Evolutionary conservation across 2,888 invertebrate species (phyloP).

Genomic region (Chesias legatella): DNA sequence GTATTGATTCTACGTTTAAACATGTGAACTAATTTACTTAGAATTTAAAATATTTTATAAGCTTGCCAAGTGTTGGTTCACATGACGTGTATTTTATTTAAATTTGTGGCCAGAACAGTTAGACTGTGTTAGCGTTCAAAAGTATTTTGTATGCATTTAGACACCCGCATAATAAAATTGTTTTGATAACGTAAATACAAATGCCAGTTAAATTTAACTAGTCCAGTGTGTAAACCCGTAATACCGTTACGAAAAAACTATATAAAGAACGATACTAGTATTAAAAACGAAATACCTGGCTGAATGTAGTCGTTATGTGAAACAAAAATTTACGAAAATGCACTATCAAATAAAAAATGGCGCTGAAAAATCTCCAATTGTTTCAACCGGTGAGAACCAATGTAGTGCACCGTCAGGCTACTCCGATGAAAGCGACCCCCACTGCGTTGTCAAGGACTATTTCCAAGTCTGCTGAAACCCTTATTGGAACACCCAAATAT

Average conservation of each 20-base stretch:
- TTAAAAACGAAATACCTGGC: neutral
- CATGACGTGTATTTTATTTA: conserved; percentile 11
- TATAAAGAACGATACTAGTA: conserved; percentile 1
- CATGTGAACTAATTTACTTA: conserved; percentile 1
- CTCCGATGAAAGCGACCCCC: conserved; percentile 67
- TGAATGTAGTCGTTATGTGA: conserved; percentile 11
- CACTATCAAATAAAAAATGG: conserved; percentile 45
- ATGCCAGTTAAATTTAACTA: neutral
- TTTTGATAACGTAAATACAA: conserved; percentile 5
- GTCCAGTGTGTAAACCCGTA: neutral
- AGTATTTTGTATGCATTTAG: conserved; percentile 6
- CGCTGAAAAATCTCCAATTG: conserved; percentile 65
- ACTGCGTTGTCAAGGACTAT: conserved; percentile 58
- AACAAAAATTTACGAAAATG: conserved; percentile 33
- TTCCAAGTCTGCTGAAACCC: conserved; percentile 68
- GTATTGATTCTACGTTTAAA: too few relatives aligned
- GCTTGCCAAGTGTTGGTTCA: conserved; percentile 12
- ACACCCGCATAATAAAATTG: conserved; percentile 13
- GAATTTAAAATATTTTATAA: neutral
- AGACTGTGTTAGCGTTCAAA: neutral
- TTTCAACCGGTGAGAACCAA: conserved; percentile 58
- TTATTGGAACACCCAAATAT: conserved; percentile 51
- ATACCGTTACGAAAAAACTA: neutral
- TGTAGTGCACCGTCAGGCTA: conserved; percentile 57
- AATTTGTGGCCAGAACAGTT: neutral